Conservation (phyloP, 2,113 vertebrate genomes). For the Pogona vitticeps region DNA sequence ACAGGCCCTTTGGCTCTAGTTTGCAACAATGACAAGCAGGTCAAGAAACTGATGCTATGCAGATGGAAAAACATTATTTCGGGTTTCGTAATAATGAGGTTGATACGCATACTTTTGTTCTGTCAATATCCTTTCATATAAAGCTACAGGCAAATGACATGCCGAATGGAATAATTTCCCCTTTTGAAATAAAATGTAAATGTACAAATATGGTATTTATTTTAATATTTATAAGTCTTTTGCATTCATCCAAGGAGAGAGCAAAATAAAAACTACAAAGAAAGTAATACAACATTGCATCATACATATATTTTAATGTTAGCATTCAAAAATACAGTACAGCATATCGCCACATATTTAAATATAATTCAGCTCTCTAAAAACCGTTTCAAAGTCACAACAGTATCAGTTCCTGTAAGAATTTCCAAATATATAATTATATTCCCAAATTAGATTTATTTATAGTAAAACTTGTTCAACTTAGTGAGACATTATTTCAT, state of each 20-base stretch:
- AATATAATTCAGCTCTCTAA: neutral
- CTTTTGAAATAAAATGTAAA: slow-evolving; percentile 1
- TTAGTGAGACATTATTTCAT: neutral
- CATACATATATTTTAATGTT: neutral
- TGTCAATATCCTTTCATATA: neutral
- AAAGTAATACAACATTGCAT: neutral
- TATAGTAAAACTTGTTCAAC: neutral
- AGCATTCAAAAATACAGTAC: neutral
- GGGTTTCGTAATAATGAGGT: slow-evolving; percentile 36
- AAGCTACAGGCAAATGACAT: neutral
- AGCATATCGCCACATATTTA: neutral
- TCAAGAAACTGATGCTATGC: slow-evolving; percentile 12
- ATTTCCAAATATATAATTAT: neutral
- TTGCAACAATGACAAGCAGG: neutral
- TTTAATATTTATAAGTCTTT: neutral
- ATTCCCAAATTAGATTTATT: neutral
- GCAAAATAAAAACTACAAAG: neutral
- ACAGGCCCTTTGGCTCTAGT: neutral
- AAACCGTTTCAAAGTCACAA: neutral
- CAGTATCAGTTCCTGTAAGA: neutral
- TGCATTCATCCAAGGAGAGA: neutral
- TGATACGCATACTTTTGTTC: slow-evolving; percentile 6
- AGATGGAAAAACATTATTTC: accelerated
- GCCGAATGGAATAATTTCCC: neutral
- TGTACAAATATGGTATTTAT: neutral